phyloP scores from a whole-genome alignment of 2,113 vertebrate species.

The Centropristis striata region DNA sequence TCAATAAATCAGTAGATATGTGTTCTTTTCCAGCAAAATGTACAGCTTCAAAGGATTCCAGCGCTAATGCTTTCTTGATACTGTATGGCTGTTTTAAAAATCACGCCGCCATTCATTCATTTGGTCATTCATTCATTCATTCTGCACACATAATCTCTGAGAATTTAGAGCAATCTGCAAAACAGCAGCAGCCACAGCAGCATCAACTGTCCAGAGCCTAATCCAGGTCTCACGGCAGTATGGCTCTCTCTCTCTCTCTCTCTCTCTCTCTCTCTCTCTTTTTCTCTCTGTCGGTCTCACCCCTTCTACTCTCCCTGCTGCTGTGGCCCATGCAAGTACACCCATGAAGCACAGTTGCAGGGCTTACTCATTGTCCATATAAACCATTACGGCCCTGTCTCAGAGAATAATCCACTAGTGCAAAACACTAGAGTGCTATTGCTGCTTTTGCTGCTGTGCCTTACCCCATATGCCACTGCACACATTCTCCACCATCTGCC shows the following conservation, averaged over 20 bases:
- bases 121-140: constrained; percentile 75
- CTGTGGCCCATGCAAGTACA: constrained; percentile 30
- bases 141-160: constrained; percentile 80
- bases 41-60: constrained; percentile 3
- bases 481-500: constrained; percentile 80
- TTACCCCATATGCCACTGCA: constrained; percentile 68
- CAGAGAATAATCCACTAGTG: constrained; percentile 75
- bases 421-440: constrained; percentile 69
- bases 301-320: constrained; percentile 25
- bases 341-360: constrained; percentile 34
- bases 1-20: neutral
- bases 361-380: constrained; percentile 72
- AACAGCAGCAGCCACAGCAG: constrained; percentile 73
- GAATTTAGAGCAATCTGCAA: constrained; percentile 85
- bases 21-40: neutral
- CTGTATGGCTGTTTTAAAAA: constrained; percentile 50
- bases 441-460: constrained; percentile 67
- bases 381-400: constrained; percentile 69
- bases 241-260: constrained; percentile 39
- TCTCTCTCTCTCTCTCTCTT: constrained; percentile 18
- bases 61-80: constrained; percentile 16
- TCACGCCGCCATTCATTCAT: constrained; percentile 69
- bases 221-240: constrained; percentile 81
- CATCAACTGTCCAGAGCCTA: constrained; percentile 73
- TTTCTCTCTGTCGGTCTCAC: constrained; percentile 8